These are phyloP conservation scores for Pemphigus obesinymphae DNA, from an alignment of 1,140 invertebrate species.

Conservation along the genomic window DNA sequence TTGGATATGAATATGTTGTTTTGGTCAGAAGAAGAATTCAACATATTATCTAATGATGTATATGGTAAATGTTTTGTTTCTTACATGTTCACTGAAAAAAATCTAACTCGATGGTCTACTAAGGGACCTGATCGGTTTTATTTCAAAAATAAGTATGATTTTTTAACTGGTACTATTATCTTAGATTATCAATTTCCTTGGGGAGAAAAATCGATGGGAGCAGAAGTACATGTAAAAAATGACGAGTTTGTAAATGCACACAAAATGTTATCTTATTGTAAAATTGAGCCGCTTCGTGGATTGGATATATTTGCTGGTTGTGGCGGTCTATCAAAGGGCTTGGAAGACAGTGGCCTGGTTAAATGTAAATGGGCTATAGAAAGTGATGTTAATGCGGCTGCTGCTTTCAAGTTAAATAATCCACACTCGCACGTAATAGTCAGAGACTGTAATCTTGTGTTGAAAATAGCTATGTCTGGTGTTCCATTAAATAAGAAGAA, in stretches of 20 bases:
- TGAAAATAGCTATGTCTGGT: conserved; percentile 60
- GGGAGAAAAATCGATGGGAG: conserved; percentile 53
- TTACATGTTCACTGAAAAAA: conserved; percentile 56
- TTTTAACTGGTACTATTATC: conserved; percentile 51
- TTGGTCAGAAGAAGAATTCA: conserved; percentile 36
- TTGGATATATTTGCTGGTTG: conserved; percentile 88
- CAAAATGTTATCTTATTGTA: conserved; percentile 53
- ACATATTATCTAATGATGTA: conserved; percentile 50
- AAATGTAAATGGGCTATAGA: conserved; percentile 78
- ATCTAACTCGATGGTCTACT: conserved; percentile 58
- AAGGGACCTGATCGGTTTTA: conserved; percentile 69
- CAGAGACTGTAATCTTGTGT: conserved; percentile 73
- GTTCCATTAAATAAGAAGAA: conserved; percentile 55
- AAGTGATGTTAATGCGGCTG: conserved; percentile 69
- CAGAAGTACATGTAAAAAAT: conserved; percentile 60
- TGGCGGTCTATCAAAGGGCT: conserved; percentile 71
- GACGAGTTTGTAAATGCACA: conserved; percentile 58
- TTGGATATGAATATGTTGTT: conserved; percentile 22
- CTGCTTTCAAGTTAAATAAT: conserved; percentile 76
- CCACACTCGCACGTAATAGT: conserved; percentile 68
- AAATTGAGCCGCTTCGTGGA: conserved; percentile 57
- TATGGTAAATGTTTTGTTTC: conserved; percentile 61
- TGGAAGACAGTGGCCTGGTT: conserved; percentile 66
- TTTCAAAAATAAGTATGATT: conserved; percentile 67
- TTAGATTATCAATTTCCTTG: not conserved